Evolutionary conservation across 1,140 invertebrate genomes (phyloP), one percentile per base, ranked within the genome.

Genomic region (Lepidotrigona ventralis): DNA sequence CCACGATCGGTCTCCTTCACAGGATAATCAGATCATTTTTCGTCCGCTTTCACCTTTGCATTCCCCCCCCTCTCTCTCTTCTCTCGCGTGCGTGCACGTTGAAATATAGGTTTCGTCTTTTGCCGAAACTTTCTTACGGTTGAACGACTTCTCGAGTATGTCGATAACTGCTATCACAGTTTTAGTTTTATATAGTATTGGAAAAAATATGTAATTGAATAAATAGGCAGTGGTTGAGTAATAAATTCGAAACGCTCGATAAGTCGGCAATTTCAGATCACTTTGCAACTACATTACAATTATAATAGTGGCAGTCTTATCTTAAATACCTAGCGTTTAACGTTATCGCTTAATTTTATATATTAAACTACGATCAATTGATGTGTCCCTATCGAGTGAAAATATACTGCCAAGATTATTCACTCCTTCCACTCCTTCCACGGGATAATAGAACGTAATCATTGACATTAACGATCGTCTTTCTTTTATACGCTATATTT

Each of bases 21-120:
- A 68, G 74, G 69, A 89, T 91, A 89, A 90, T 89, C 90, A 86
- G 86, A 85, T 88, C 89, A 90, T 91, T 86, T 90, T 88, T 85
- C 83, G 74, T 79, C 86, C 81, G 75, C 91, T 91, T 91, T 91
- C 91, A 91, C 91, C 84, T 21, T 71, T 53, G 54, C 3, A 53
- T 56, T 12, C 11, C 17, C 53, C 5, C 51, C 29, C 6, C 17
- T 19, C 19, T 21, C 3, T 23, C 23, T 23, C 23, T 33, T 9
- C 19, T 46, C n/a, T 17, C 19, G 39, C 0, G 0, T 12, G n/a
- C 33, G 60, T 21, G 11, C 4, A 9, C 19, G 46, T 17, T 3
- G 21, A 19, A 26, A 75, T 53, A 15, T 54, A 12, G 15, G 21
- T 39, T 26, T 14, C 5, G 14, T 1, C 14, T n/a, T 26, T 26